Base-by-base conservation (phyloP, 2,888 invertebrate species). In the Cryptocephalus moraei region DNA sequence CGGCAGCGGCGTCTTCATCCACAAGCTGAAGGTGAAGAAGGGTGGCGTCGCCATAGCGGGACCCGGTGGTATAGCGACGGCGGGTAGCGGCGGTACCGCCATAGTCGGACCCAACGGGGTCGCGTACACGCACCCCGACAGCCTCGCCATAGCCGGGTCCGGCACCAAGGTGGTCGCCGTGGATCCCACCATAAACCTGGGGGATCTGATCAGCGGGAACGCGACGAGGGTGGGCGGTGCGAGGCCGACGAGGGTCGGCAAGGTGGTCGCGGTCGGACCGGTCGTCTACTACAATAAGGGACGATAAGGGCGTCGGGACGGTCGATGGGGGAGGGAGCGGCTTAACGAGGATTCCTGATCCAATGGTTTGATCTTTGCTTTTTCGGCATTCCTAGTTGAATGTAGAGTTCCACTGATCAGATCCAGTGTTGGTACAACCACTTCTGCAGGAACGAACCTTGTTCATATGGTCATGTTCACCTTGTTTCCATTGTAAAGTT, bases 1-100 rank as follows among this genome's bases (percentile, higher is more conserved):
- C 0, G 77, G 76, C 51, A 78, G 75, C 50, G 83, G 84, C 1
- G 81, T 84, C 53, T 80, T 83, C 52, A 83, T 84, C 48, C 81
- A 83, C 54, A 76, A 75, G 55, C 63, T 86, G 22, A 82, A 80
- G 65, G 85, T 87, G 13, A 74, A 81, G 50, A 78, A 79, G 64
- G 87, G 87, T 2, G 86, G 87, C 11, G 85, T 87, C 8, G 86
- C 86, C 0, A 86, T 87, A 44, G 87, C 86, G 2, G 86, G 86
- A 0, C 86, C 87, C 0, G 86, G 86, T n/a, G 86, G 86, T 33
- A 82, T 86, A 9, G 87, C 87, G 0, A 86, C 86, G 0, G 86
- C 86, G 1, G 86, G 86, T 10, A 80, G 79, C 60, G 87, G 86
- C 8, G 87, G 87, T 6, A 85, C 86, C 0, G 86, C 87, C 0